Evolutionary conservation across 2,888 invertebrate species (phyloP), one percentile per base, ranked within the genome.

Genomic region (Rhabditoides inermis): DNA sequence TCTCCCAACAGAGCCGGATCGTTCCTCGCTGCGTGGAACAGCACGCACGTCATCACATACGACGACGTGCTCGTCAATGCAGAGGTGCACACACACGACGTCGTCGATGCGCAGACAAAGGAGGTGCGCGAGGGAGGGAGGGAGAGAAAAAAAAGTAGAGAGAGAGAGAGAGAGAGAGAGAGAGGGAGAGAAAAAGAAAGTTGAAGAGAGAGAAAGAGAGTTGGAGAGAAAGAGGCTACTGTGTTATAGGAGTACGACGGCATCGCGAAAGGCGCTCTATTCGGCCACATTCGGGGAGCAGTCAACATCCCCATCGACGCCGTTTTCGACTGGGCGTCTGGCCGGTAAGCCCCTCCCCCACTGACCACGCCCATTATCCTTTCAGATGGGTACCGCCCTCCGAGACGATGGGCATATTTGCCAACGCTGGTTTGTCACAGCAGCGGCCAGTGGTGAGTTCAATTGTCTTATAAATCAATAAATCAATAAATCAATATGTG

Each of bases 51-150:
- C 12, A 58, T 63, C 12, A 72, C 73, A 4, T 73, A 70, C 55
- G 73, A 73, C 45, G 73, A 73, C 50, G 70, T 73, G 1, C 52
- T 73, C 15, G 57, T 64, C 2, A 71, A 70, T 42, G 60, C 71
- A 15, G 69, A 72, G 49, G 56, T 61, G 25, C 52, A 59, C 20
- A 61, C 52, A n/a, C 64, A 53, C 37, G 70, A 72, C 51, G 58
- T 73, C 2, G 68, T 73, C 22, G 73, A 73, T 59, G 73, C 72
- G 5, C 73, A 73, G 37, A 62, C 65, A 7, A 62, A 59, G 42
- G 70, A 72, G 42, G 68, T 63, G 39, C 7, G 40, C 26, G 42
- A n/a, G n/a, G n/a, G n/a, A n/a, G n/a, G n/a, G n/a, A n/a, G n/a
- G n/a, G n/a, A n/a, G n/a, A n/a, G n/a, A n/a, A n/a, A n/a, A n/a